Percentiles rank a stretch among this genome's conserved stretches.
Conservation (phyloP, 2,888 invertebrate species). For the Oxystoma pomonae region DNA sequence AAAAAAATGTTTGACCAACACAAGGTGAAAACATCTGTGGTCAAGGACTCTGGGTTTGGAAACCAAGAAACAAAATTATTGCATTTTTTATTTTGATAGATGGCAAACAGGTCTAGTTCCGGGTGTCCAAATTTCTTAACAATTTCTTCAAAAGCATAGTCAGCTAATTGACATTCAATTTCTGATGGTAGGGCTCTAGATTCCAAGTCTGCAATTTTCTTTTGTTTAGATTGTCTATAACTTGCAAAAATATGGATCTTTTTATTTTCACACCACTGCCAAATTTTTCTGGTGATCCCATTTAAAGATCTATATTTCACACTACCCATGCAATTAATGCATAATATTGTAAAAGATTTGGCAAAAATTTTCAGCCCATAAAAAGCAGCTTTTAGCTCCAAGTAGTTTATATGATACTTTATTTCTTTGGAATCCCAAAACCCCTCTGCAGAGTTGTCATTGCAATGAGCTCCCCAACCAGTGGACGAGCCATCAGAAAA, state of each 20-base stretch:
- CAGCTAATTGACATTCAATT: too few species aligned
- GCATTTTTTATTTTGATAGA: slow-evolving; percentile 30
- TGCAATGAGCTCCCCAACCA: slow-evolving; percentile 25
- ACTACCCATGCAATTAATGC: slow-evolving; percentile 20
- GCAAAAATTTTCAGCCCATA: slow-evolving; percentile 22
- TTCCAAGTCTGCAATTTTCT: slow-evolving; percentile 28
- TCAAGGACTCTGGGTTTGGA: slow-evolving; percentile 25
- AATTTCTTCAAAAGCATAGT: slow-evolving; percentile 19
- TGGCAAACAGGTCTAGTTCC: slow-evolving; percentile 32
- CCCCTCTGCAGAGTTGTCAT: neutral
- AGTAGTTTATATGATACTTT: too few species aligned
- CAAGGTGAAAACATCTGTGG: slow-evolving; percentile 32
- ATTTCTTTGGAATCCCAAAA: slow-evolving; percentile 23
- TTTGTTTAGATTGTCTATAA: slow-evolving; percentile 35
- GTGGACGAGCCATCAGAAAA: slow-evolving; percentile 19
- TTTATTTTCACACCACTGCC: slow-evolving; percentile 20
- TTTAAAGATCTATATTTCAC: slow-evolving; percentile 9
- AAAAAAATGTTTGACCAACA: slow-evolving; percentile 18
- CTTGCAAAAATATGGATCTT: slow-evolving; percentile 27
- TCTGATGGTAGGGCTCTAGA: too few species aligned
- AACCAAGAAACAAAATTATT: slow-evolving; percentile 30
- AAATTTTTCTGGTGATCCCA: slow-evolving; percentile 13
- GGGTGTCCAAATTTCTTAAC: slow-evolving; percentile 18
- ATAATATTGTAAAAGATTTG: neutral
- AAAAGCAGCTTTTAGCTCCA: too few species aligned